Percentiles rank a stretch among this genome's conserved stretches.
Conservation (phyloP, 2,797 vertebrate genomes). For the Lemur catta region DNA sequence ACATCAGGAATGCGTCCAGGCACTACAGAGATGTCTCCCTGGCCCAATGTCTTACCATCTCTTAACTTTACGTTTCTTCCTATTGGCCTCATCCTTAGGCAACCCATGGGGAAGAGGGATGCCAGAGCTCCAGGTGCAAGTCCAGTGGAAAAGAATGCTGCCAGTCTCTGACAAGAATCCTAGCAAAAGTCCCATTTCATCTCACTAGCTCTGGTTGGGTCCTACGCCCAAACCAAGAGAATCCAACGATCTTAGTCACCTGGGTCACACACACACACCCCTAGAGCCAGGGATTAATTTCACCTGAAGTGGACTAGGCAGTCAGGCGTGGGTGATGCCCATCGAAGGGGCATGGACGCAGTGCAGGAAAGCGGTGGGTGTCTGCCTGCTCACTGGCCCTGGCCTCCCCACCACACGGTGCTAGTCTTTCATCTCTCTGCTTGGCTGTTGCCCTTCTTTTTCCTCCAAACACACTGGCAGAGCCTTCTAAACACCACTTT, state of each 20-base stretch:
- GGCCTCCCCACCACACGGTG: neutral
- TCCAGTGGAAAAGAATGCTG: neutral
- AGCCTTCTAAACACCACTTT: neutral
- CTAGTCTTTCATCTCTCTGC: neutral
- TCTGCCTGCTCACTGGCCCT: neutral
- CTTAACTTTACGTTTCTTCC: neutral
- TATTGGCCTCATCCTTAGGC: neutral
- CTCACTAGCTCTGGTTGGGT: neutral
- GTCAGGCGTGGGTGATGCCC: neutral
- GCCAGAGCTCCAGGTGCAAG: neutral
- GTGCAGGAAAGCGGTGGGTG: neutral
- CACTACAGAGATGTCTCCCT: neutral
- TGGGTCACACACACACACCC: too few species aligned
- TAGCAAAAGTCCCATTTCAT: neutral
- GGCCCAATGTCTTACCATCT: neutral
- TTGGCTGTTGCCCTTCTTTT: neutral
- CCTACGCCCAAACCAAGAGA: too few species aligned
- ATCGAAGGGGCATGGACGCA: neutral
- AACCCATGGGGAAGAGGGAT: neutral
- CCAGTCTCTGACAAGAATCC: neutral
- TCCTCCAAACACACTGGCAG: neutral
- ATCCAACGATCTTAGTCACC: neutral
- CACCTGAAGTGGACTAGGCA: neutral
- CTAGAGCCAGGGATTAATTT: neutral
- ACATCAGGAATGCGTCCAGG: neutral